Conservation (phyloP, 1,140 invertebrate species). For the Pectinophora gossypiella region DNA sequence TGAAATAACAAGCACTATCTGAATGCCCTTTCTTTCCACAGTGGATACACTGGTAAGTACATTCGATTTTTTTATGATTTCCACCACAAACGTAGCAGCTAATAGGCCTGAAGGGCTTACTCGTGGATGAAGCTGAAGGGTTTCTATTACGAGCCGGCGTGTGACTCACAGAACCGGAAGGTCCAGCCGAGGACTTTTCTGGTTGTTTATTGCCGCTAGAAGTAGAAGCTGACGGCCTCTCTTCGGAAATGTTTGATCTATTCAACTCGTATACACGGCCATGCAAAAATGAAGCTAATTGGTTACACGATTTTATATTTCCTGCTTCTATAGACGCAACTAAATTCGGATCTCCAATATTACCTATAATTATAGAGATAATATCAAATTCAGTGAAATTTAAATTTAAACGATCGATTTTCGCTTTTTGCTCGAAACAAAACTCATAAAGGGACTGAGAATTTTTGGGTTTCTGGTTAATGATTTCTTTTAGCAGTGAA, state of each 20-base stretch:
- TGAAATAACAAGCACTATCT: background rate
- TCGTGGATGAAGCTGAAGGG: background rate
- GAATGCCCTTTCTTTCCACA: background rate
- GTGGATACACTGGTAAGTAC: background rate
- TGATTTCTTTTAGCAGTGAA: background rate
- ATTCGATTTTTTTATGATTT: background rate
- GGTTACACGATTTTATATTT: background rate
- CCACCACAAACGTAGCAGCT: background rate
- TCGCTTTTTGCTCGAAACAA: conserved; percentile 1
- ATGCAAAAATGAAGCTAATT: conserved; percentile 7
- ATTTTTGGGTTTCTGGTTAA: background rate
- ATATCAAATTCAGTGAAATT: conserved; percentile 4
- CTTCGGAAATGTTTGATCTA: background rate
- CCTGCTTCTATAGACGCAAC: background rate
- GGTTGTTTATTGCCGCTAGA: too few relatives aligned
- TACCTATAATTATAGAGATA: conserved; percentile 7
- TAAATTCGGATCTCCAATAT: background rate
- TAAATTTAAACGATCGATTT: background rate
- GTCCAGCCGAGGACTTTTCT: too few relatives aligned
- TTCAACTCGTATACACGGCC: background rate
- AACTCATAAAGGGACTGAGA: conserved; percentile 6
- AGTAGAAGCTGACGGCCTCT: too few relatives aligned
- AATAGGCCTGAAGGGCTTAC: background rate
- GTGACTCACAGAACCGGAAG: too few relatives aligned
- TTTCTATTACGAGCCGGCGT: background rate